Conservation (phyloP, 2,113 vertebrate genomes). For the Pungitius pungitius region DNA sequence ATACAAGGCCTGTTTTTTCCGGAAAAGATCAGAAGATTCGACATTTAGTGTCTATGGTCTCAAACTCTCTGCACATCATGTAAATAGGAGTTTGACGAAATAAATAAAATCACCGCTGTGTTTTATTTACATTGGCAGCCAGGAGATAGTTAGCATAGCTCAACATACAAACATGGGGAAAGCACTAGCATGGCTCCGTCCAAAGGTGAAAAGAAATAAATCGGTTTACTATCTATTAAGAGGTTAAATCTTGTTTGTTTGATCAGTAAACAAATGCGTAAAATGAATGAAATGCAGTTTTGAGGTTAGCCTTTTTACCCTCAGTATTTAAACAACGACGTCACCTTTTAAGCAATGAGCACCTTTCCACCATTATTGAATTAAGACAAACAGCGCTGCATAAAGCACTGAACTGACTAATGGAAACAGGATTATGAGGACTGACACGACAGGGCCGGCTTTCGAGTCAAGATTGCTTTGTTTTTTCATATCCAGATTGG, state of each 20-base stretch:
- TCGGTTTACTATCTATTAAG: background rate
- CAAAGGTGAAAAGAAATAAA: background rate
- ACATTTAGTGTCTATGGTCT: background rate
- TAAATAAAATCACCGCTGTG: background rate
- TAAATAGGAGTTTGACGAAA: slow-evolving; percentile 4
- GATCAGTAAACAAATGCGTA: background rate
- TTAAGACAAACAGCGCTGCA: background rate
- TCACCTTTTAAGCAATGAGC: background rate
- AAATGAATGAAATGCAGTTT: background rate
- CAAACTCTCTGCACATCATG: background rate
- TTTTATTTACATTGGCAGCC: background rate
- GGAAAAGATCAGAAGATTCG: background rate
- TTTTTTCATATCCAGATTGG: slow-evolving; percentile 44
- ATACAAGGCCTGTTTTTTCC: background rate
- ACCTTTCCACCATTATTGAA: slow-evolving; percentile 3
- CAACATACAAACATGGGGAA: background rate
- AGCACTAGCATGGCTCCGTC: background rate
- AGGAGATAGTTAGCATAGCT: background rate
- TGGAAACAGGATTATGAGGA: slow-evolving; percentile 40
- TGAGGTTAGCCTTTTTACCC: background rate
- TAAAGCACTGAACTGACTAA: slow-evolving; percentile 26
- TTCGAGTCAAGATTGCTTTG: slow-evolving; percentile 43
- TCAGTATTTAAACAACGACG: background rate
- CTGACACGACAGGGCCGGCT: slow-evolving; percentile 26
- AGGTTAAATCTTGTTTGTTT: background rate